A percentile compares a stretch with the other conserved stretches of the same genome.
Evolutionary conservation across 2,797 vertebrate genomes (phyloP).

Genomic region (Okamejei kenojei): DNA sequence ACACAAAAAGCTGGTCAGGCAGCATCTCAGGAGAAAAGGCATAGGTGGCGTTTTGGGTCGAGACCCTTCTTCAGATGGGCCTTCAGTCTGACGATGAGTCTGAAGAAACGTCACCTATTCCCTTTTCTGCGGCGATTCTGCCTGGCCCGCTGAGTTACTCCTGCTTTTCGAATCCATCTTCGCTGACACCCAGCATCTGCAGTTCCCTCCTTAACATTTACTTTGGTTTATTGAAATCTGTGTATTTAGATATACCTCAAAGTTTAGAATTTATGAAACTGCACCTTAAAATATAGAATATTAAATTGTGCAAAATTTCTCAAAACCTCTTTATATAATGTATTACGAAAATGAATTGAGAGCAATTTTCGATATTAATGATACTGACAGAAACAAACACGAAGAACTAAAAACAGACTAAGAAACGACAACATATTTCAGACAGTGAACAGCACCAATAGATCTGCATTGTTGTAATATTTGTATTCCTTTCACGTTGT

Average conservation of each 20-base stretch:
- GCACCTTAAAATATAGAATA: background rate
- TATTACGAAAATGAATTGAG: slow-evolving; percentile 42
- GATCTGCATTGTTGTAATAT: background rate
- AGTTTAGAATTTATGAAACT: slow-evolving; percentile 3
- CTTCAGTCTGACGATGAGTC: too few species aligned
- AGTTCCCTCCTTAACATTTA: background rate
- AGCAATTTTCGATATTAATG: slow-evolving; percentile 22
- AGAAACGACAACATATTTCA: slow-evolving; percentile 22
- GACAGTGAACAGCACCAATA: background rate
- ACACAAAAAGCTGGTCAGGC: too few species aligned
- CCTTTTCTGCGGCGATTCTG: too few species aligned
- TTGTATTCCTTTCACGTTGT: background rate
- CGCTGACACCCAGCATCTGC: too few species aligned
- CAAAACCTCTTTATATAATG: background rate
- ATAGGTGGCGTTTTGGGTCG: too few species aligned
- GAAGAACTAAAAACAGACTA: background rate
- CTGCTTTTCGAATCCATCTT: too few species aligned
- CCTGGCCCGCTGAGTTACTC: too few species aligned
- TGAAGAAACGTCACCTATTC: too few species aligned
- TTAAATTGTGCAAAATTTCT: background rate
- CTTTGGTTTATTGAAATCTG: background rate
- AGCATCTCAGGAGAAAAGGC: too few species aligned
- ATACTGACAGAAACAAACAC: slow-evolving; percentile 15
- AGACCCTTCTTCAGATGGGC: too few species aligned
- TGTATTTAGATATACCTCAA: background rate